These are phyloP conservation scores for Chydorus sphaericus DNA, from an alignment of 2,888 invertebrate genomes.

Conservation along the genomic window DNA sequence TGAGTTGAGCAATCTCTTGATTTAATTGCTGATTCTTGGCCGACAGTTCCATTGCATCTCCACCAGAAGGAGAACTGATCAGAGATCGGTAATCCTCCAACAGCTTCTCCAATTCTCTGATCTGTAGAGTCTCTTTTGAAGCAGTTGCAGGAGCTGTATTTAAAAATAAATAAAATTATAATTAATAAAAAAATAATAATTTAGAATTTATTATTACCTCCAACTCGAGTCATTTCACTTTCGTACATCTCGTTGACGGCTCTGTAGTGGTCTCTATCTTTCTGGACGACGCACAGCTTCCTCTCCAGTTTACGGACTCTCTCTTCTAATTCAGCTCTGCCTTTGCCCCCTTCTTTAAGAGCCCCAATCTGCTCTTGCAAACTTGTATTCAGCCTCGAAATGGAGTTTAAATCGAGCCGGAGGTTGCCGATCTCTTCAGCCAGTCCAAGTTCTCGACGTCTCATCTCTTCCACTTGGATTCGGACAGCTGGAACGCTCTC, in stretches of 20 bases:
- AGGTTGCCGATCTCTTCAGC: neutral
- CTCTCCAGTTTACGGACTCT: neutral
- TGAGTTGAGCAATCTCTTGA: neutral
- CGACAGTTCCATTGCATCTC: neutral
- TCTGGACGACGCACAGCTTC: neutral
- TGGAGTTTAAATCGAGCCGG: neutral
- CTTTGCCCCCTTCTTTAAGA: neutral
- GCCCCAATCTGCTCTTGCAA: neutral
- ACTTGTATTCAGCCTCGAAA: neutral
- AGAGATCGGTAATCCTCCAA: neutral
- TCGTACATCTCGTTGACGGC: conserved; percentile 1
- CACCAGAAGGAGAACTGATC: neutral
- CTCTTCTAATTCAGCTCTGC: neutral
- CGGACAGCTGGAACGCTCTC: neutral
- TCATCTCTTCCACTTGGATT: neutral
- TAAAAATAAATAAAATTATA: neutral
- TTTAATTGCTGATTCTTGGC: neutral
- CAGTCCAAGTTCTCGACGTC: neutral
- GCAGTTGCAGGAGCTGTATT: neutral
- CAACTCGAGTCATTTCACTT: neutral
- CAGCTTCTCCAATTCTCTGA: neutral
- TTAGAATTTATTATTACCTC: neutral
- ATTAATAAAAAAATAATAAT: neutral
- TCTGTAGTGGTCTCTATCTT: conserved; percentile 4
- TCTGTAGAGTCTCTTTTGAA: neutral